Base-by-base conservation (phyloP, 2,888 invertebrate genomes). In the Sicus ferrugineus region DNA sequence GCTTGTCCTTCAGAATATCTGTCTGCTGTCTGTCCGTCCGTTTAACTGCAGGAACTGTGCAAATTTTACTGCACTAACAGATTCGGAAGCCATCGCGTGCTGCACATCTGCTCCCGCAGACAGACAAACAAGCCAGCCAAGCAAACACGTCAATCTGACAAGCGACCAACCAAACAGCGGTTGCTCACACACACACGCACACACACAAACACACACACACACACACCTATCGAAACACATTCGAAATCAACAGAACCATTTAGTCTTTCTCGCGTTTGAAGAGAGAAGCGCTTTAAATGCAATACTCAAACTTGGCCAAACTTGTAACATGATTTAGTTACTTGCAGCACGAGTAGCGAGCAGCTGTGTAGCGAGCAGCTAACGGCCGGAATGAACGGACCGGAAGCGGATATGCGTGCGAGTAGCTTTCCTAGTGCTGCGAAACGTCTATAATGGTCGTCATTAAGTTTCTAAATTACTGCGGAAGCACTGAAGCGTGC, bases 241-340 rank as follows among this genome's bases (percentile, higher is more conserved):
- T n/a, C n/a, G n/a, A n/a, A n/a, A 52, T 64, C 52, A 64, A 50
- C 14, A 26, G 28, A 64, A 64, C 30, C 64, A 50, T 52, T 64
- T 52, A 50, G 52, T 52, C n/a, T 16, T 30, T 63, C 50, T 28
- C 31, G 34, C 52, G 64, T 64, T 50, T n/a, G 31, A 64, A 64
- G 42, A n/a, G n/a, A 62, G 38, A 38, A 52, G 52, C 50, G 34
- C 26, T 52, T 34, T 5, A 50, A 63, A 63, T 30, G 63, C 63
- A n/a, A 62, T 59, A 21, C 59, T 21, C n/a, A 16, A 62, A 28
- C 42, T 62, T 62, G 62, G n/a, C 38, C 23, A 16, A 28, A 46
- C n/a, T n/a, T n/a, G 26, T 28, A 46, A 6, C 28, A 62, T 46
- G 42, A 50, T 63, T 63, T 28, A 63, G 63, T 63, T 50, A 64